Conservation (phyloP, 2,113 vertebrate species). For the Camelus dromedarius region DNA sequence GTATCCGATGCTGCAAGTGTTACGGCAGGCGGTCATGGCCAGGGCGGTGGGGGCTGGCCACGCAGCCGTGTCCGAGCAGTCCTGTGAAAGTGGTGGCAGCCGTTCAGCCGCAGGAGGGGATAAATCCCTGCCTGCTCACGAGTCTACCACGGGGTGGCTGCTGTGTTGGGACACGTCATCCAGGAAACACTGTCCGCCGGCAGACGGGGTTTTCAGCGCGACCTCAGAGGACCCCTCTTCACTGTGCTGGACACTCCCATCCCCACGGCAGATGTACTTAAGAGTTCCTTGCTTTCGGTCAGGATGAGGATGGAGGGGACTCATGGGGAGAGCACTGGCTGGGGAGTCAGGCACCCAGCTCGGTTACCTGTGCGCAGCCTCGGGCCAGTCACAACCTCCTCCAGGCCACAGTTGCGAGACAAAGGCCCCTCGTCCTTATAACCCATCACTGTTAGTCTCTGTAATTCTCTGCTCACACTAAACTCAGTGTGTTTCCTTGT, state of each 20-base stretch:
- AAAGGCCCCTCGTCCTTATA: rapidly evolving
- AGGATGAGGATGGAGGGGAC: too few relatives aligned
- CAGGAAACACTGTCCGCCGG: slow-evolving; percentile 10
- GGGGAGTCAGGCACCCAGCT: not conserved
- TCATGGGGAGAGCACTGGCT: not conserved
- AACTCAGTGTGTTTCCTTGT: not conserved
- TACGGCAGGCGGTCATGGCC: not conserved
- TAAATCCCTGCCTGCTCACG: slow-evolving; percentile 57
- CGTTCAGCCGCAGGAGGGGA: slow-evolving; percentile 58
- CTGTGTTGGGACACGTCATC: not conserved
- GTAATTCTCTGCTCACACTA: not conserved
- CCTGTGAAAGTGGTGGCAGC: not conserved
- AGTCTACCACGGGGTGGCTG: not conserved
- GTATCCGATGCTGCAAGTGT: not conserved
- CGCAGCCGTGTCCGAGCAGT: slow-evolving; percentile 31
- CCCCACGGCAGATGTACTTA: not conserved
- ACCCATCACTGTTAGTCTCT: not conserved
- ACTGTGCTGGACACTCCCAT: not conserved
- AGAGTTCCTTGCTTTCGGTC: not conserved
- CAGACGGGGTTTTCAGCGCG: not conserved
- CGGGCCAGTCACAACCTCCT: too few relatives aligned
- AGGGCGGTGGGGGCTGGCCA: not conserved
- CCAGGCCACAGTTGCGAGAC: not conserved
- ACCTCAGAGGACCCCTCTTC: not conserved
- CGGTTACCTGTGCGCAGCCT: not conserved